Base-by-base conservation (phyloP, 2,113 vertebrate genomes). In the Paramormyrops kingsleyae region DNA sequence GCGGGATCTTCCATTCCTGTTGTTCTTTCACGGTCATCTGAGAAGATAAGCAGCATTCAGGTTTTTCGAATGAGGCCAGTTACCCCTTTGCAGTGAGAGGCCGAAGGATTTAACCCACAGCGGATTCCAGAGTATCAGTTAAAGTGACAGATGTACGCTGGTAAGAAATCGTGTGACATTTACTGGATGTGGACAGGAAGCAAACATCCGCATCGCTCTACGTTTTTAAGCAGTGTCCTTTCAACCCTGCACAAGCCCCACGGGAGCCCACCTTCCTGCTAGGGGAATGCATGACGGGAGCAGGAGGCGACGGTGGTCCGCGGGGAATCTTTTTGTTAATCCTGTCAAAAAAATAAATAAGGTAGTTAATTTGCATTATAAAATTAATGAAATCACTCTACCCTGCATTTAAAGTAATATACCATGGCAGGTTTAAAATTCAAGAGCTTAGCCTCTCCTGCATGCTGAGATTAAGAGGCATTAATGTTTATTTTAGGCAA, bases 1-100 rank as follows among this genome's bases (percentile, higher is more conserved):
- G 98, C 92, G 98, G 98, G 94, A 99, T 99, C 95, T 99, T 99
- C 99, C 99, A 99, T 83, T 99, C 99, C 89, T 99, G 98, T 88
- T 99, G 99, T 92, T 99, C 99, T 91, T 99, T 99, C 42, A 99
- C 99, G 0, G 98, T 99, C 98, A 99, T 99, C 99, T 99, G 91
- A 90, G 92, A 93, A 88, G 90, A 92, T 12, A 44, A n/a, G n/a
- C 21, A 47, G 10, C 46, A 52, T 52, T 74, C 31, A 84, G 83
- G 42, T 47, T 84, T 47, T 12, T 27, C 9, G 0, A 74, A 74
- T 46, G 15, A 44, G 44, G 27, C 39, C 39, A 19, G 39, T 17
- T 35, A 42, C 10, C 3, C n/a, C 66, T 70, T 15, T 70, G 66
- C 66, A 70, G 66, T 1, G 66, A 74, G 3, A 70, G 27, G n/a